Base-by-base conservation (phyloP, 2,113 vertebrate species). In the Cariama cristata region DNA sequence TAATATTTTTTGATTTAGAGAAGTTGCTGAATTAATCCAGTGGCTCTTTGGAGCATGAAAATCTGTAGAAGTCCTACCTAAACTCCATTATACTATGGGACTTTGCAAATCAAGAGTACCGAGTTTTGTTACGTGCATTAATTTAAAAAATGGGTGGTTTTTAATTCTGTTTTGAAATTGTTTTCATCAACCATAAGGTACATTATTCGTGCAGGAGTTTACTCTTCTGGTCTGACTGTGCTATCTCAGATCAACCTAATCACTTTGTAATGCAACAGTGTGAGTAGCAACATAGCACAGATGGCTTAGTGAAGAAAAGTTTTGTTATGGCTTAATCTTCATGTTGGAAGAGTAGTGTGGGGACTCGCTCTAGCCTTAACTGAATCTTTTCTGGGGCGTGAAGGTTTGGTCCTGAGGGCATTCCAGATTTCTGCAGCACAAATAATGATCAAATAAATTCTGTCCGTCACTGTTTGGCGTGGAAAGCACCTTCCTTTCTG, bases 401-500 rank as follows among this genome's bases (percentile, higher is more conserved):
- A 35, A 52, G 26, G 23, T 66, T 82, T 76, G 59, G 49, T 79
- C 49, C 59, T 55, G 59, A 58, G 75, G 64, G 50, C 63, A 21
- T 82, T 97, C 68, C 50, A 62, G 49, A 28, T 32, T 94, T 87
- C 49, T 85, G 66, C 45, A 38, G 88, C 58, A 42, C 40, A 28
- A 77, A 26, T 74, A 59, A 62, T 8, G 30, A 74, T 69, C 58
- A 40, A 8, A 45, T 74, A 68, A 45, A 73, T 73, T 47, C 72
- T 42, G 42, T 19, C 64, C 27, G 2, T 74, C 81, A 33, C 28
- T 16, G 7, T 40, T 62, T 86, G 59, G 40, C 67, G 14, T 58
- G 90, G 88, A 94, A 90, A 96, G 79, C 85, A 83, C 85, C 67
- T 86, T 90, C 38, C 63, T 90, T 90, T 94, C 55, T 59, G 21